These are phyloP conservation scores for Pseudomyrmex pallidus DNA, from an alignment of 1,140 invertebrate genomes.

Conservation along the genomic window DNA sequence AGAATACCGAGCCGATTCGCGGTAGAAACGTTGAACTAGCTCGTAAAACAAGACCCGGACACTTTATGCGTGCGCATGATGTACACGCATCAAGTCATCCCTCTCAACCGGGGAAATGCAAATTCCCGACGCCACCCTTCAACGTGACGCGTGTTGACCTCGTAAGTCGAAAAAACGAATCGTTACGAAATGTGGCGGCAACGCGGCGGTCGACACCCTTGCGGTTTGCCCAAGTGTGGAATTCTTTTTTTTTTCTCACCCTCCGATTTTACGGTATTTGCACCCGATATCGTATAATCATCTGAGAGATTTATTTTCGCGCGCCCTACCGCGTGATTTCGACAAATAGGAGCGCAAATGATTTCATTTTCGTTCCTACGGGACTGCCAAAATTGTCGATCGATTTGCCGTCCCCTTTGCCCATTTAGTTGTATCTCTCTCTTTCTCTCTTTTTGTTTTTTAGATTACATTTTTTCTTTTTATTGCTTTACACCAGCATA, in stretches of 20 bases:
- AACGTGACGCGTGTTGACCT: neutral
- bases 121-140: constrained; percentile 51
- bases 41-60: constrained; percentile 55
- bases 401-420: neutral
- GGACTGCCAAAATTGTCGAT: neutral
- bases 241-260: constrained; percentile 19
- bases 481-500: constrained; percentile 12
- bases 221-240: neutral
- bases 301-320: constrained; percentile 13
- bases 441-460: neutral
- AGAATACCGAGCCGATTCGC: constrained; percentile 50
- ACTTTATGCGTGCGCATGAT: constrained; percentile 17
- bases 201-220: neutral
- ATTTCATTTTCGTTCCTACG: constrained; percentile 19
- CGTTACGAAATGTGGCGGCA: neutral
- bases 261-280: constrained; percentile 2
- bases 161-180: constrained; percentile 65
- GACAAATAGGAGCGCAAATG: neutral
- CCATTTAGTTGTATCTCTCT: neutral
- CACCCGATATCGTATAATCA: neutral
- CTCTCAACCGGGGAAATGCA: constrained; percentile 42
- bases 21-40: constrained; percentile 56
- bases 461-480: neutral
- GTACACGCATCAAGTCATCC: constrained; percentile 22
- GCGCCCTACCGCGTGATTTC: neutral